Percentiles rank a stretch among this genome's conserved stretches.
Evolutionary conservation across 2,888 invertebrate species (phyloP).

Genomic region (Nemotelus pantherinus): DNA sequence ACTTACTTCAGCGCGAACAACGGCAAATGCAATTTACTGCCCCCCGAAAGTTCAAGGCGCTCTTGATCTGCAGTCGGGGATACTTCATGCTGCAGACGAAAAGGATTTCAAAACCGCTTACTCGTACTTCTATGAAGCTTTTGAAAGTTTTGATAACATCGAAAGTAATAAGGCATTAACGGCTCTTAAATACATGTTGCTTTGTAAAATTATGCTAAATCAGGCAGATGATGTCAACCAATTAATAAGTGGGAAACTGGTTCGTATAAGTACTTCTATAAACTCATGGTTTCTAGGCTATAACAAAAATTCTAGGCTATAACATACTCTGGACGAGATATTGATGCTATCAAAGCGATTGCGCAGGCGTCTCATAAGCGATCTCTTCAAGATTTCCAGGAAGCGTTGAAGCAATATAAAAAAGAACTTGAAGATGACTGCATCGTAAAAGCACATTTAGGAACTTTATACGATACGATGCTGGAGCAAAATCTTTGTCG

Average conservation of each 20-base stretch:
- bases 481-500: constrained; percentile 98
- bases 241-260: constrained; percentile 93
- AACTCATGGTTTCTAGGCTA: background rate
- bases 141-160: constrained; percentile 97
- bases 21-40: constrained; percentile 99
- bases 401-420: constrained; percentile 85
- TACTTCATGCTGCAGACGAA: constrained; percentile 99
- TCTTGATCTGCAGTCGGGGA: constrained; percentile 96
- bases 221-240: constrained; percentile 95
- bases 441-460: constrained; percentile 96
- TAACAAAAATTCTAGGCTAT: constrained; percentile 70
- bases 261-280: constrained; percentile 52
- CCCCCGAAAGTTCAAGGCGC: constrained; percentile 98
- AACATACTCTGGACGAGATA: constrained; percentile 93
- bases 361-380: constrained; percentile 96
- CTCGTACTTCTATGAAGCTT: constrained; percentile 99
- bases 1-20: constrained; percentile 97
- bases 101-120: constrained; percentile 99
- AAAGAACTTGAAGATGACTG: constrained; percentile 93
- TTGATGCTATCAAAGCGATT: constrained; percentile 98
- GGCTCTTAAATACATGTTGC: constrained; percentile 98
- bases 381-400: constrained; percentile 96
- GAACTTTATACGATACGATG: constrained; percentile 97
- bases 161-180: constrained; percentile 91
- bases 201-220: constrained; percentile 98